phyloP scores from a whole-genome alignment of 2,888 invertebrate genomes.

The Drosophila nr. fundita region DNA sequence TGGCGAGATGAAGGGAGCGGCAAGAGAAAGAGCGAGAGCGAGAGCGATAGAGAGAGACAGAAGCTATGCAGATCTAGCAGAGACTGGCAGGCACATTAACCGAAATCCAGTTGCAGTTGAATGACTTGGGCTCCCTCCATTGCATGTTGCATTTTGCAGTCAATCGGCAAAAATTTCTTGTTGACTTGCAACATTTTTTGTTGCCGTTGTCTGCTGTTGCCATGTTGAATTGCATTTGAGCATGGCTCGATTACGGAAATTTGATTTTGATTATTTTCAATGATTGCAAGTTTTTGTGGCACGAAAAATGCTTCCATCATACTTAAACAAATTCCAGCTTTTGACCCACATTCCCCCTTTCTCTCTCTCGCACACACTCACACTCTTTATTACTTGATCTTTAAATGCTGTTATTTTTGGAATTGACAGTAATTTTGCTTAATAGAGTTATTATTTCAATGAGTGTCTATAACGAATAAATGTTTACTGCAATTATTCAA shows the following conservation, averaged over 20 bases:
- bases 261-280: conserved; percentile 52
- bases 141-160: conserved; percentile 54
- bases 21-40: background rate
- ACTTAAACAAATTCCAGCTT: conserved; percentile 30
- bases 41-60: background rate
- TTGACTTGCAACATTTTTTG: conserved; percentile 60
- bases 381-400: background rate
- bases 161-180: conserved; percentile 55
- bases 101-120: conserved; percentile 81
- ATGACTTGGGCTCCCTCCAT: conserved; percentile 57
- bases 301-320: conserved; percentile 15
- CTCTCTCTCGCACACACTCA: background rate
- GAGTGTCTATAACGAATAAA: conserved; percentile 2
- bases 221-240: conserved; percentile 38
- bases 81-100: conserved; percentile 65
- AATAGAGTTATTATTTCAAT: conserved; percentile 19
- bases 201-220: conserved; percentile 24
- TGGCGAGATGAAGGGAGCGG: background rate
- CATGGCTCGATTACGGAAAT: conserved; percentile 65
- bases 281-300: conserved; percentile 38
- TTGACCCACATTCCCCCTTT: conserved; percentile 42
- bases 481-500: background rate
- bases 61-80: conserved; percentile 13
- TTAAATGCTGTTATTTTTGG: conserved; percentile 8
- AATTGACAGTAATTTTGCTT: conserved; percentile 5